phyloP scores from a whole-genome alignment of 2,888 invertebrate genomes.

The Oxyscelio sp. region DNA sequence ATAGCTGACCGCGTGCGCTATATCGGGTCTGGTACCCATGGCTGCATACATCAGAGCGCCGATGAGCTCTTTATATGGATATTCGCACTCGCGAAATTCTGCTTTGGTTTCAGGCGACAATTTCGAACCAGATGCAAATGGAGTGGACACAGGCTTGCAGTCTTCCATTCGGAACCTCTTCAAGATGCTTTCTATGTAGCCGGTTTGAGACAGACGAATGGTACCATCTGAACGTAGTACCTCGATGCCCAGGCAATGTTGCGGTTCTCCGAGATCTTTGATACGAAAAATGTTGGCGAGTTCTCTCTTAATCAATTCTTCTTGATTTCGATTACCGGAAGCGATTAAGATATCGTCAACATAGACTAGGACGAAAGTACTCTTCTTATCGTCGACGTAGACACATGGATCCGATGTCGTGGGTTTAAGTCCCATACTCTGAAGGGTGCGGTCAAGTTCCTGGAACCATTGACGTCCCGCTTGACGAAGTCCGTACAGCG shows the following conservation, averaged over 20 bases:
- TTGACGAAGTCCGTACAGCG: neutral
- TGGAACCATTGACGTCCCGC: slow-evolving; percentile 21
- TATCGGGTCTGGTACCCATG: neutral
- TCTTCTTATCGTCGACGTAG: neutral
- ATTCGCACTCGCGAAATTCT: neutral
- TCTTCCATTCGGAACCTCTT: too few relatives aligned
- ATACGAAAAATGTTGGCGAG: neutral
- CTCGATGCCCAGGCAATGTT: neutral
- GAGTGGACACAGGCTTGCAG: too few relatives aligned
- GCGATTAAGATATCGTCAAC: neutral
- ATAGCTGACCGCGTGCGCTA: too few relatives aligned
- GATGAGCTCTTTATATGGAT: neutral
- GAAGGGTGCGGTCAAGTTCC: neutral
- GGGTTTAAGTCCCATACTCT: neutral
- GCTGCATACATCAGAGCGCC: neutral
- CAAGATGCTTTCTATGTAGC: neutral
- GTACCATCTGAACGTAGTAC: neutral
- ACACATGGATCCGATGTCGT: slow-evolving; percentile 20
- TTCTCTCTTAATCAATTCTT: neutral
- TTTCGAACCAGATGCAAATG: neutral
- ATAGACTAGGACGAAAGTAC: neutral
- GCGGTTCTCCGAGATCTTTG: neutral
- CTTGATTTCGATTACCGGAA: neutral
- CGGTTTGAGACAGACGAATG: too few relatives aligned
- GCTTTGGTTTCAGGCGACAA: neutral